These are phyloP conservation scores for Alaudala cheleensis DNA, from an alignment of 2,113 vertebrate species.

Conservation along the genomic window DNA sequence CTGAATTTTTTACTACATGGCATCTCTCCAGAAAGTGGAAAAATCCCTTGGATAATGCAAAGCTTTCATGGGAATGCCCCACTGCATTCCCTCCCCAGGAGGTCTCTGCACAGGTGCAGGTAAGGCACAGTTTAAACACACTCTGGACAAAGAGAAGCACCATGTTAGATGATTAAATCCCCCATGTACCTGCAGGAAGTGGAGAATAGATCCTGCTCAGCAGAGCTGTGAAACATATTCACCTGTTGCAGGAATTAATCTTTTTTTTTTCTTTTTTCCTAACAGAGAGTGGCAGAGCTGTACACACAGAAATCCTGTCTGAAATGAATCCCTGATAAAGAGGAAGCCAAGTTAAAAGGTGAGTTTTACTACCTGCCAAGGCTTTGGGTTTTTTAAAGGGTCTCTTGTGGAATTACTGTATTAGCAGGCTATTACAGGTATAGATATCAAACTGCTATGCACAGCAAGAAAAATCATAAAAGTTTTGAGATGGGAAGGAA, in stretches of 20 bases:
- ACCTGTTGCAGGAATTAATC: slow-evolving; percentile 44
- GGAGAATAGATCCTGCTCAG: background rate
- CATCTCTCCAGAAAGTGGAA: background rate
- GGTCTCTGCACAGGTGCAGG: background rate
- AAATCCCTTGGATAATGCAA: background rate
- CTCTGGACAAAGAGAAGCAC: background rate
- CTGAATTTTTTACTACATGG: background rate
- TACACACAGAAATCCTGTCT: background rate
- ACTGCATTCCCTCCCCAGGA: background rate
- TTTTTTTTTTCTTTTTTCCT: background rate
- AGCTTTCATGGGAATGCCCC: background rate
- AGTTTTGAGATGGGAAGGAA: background rate
- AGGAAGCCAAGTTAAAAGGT: slow-evolving; percentile 24
- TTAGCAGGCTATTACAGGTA: background rate
- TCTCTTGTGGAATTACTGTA: slow-evolving; percentile 1
- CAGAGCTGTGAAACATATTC: background rate
- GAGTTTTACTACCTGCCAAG: slow-evolving; percentile 13
- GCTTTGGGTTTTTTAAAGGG: slow-evolving; percentile 26
- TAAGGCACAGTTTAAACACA: background rate
- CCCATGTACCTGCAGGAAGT: background rate
- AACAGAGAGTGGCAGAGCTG: background rate
- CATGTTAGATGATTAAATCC: background rate
- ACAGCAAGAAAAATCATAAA: background rate
- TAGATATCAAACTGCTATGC: slow-evolving; percentile 1
- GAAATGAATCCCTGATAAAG: slow-evolving; percentile 45